These are phyloP conservation scores for Leptonema lineaticorne DNA, from an alignment of 1,140 invertebrate species.

Conservation along the genomic window DNA sequence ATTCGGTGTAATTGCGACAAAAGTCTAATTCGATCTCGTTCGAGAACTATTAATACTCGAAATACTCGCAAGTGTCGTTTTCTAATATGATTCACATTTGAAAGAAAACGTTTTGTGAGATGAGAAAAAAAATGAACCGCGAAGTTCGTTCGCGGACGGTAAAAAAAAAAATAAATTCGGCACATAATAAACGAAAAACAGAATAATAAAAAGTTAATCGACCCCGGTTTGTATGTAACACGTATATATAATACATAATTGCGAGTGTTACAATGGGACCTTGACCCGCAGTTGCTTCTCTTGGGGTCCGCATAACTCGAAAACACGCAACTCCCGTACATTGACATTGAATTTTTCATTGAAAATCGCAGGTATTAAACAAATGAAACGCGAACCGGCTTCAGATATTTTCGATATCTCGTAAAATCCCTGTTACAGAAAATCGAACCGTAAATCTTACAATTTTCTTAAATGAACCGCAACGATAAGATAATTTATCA, in stretches of 20 bases:
- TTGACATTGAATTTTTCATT: conserved; percentile 26
- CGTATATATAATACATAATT: not conserved
- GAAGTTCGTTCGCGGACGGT: not conserved
- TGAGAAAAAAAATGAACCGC: too few relatives aligned
- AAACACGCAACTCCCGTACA: conserved; percentile 22
- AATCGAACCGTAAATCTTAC: too few relatives aligned
- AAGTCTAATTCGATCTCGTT: too few relatives aligned
- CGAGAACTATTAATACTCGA: too few relatives aligned
- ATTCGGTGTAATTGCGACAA: not conserved
- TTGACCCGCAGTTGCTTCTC: conserved; percentile 23
- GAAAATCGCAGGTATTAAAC: not conserved
- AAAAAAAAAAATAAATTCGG: not conserved
- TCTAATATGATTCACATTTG: too few relatives aligned
- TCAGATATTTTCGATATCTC: too few relatives aligned
- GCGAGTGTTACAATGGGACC: not conserved
- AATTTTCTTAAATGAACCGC: too few relatives aligned
- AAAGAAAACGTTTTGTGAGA: too few relatives aligned
- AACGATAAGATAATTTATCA: too few relatives aligned
- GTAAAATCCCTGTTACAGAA: too few relatives aligned
- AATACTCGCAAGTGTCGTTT: too few relatives aligned
- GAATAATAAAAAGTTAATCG: not conserved
- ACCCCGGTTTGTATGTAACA: not conserved
- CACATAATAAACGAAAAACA: not conserved
- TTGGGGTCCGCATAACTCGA: conserved; percentile 11
- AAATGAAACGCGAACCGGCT: not conserved